Evolutionary conservation across 1,140 invertebrate species (phyloP).

Genomic region (Phenacoccus solenopsis): DNA sequence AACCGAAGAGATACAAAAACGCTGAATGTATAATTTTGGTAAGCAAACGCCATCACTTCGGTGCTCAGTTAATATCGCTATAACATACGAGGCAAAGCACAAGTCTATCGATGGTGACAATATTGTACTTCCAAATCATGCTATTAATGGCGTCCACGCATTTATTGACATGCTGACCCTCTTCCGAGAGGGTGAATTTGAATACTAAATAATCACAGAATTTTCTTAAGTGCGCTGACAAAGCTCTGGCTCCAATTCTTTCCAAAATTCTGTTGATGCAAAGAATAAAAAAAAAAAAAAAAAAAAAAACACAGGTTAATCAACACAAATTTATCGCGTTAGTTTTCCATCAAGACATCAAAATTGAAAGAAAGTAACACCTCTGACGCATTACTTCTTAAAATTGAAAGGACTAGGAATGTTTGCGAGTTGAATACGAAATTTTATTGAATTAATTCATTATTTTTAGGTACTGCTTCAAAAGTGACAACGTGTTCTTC

Average conservation of each 20-base stretch:
- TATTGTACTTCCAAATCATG: conserved; percentile 95
- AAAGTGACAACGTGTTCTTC: no score
- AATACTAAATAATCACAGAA: conserved; percentile 90
- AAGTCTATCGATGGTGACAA: conserved; percentile 84
- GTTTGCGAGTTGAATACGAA: no score
- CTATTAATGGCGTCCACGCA: conserved; percentile 90
- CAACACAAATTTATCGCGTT: no score
- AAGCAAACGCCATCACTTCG: not conserved
- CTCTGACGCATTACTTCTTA: no score
- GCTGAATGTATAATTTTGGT: not conserved
- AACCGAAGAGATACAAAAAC: not conserved
- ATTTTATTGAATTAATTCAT: no score
- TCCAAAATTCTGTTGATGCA: conserved; percentile 66
- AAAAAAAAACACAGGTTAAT: no score
- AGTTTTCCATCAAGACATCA: no score
- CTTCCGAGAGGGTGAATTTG: conserved; percentile 75
- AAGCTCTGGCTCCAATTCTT: conserved; percentile 74
- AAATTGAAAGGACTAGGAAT: no score
- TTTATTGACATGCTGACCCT: conserved; percentile 74
- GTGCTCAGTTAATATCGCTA: not conserved
- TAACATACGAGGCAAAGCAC: conserved; percentile 74
- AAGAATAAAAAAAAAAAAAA: no score
- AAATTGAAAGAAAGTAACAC: no score
- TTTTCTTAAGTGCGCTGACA: conserved; percentile 80
- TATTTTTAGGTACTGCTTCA: no score